Evolutionary conservation across 2,888 invertebrate genomes (phyloP).

Genomic region (Steinernema scapterisci): DNA sequence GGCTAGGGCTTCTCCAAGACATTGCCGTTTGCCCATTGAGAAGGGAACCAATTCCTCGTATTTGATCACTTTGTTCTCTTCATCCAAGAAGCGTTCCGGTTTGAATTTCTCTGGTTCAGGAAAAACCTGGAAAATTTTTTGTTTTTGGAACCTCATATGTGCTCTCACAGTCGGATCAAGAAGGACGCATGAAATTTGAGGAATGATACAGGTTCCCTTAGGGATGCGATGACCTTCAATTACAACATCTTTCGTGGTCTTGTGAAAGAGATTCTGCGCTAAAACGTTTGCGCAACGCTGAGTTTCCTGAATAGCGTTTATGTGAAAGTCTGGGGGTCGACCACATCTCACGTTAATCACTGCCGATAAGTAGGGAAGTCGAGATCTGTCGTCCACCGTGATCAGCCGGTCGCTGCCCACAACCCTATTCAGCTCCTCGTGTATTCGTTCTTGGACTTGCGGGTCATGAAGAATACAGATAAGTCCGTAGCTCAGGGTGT

Average conservation of each 20-base stretch:
- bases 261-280: constrained; percentile 36
- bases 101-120: constrained; percentile 52
- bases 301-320: constrained; percentile 21
- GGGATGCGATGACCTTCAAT: constrained; percentile 38
- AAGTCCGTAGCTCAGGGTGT: constrained; percentile 32
- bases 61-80: constrained; percentile 49
- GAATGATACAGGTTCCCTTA: constrained; percentile 35
- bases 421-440: constrained; percentile 48
- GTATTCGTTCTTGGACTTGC: constrained; percentile 42
- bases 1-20: constrained; percentile 35
- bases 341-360: constrained; percentile 39
- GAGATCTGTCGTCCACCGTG: constrained; percentile 41
- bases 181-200: constrained; percentile 40
- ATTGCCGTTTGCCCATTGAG: constrained; percentile 50
- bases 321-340: background rate
- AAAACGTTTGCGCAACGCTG: constrained; percentile 39
- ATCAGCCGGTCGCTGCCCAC: constrained; percentile 46
- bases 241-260: constrained; percentile 34
- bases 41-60: constrained; percentile 52
- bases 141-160: too few relatives aligned
- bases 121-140: constrained; percentile 55
- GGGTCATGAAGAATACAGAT: constrained; percentile 34
- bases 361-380: constrained; percentile 44
- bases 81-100: constrained; percentile 55
- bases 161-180: constrained; percentile 39